Conservation (phyloP, 2,113 vertebrate species). For the Oncorhynchus keta region DNA sequence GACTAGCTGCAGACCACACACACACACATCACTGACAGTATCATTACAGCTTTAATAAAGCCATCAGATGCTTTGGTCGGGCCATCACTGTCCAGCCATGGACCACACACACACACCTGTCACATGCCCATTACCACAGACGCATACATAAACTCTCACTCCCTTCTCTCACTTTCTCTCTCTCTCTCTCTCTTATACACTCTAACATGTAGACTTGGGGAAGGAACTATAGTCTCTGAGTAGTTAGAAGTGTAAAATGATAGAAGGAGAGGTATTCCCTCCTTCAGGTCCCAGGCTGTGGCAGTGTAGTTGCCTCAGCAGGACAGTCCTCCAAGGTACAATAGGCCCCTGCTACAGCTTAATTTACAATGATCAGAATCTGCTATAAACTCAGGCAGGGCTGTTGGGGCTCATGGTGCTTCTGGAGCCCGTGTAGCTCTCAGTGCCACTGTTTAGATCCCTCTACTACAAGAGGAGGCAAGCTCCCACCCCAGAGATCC, state of each 20-base stretch:
- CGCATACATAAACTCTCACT: background rate
- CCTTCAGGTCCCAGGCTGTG: background rate
- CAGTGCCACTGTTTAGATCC: background rate
- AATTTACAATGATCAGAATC: background rate
- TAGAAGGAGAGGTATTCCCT: background rate
- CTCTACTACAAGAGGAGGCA: background rate
- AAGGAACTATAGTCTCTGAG: background rate
- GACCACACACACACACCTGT: background rate
- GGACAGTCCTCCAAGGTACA: background rate
- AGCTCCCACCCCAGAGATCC: too few relatives aligned
- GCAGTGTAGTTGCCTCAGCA: background rate
- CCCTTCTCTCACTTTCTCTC: background rate
- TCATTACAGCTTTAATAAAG: slow-evolving; percentile 21
- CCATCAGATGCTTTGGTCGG: slow-evolving; percentile 10
- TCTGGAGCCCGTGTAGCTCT: background rate
- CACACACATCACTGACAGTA: slow-evolving; percentile 8
- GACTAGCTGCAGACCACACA: background rate
- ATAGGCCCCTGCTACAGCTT: background rate
- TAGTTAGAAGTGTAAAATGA: background rate
- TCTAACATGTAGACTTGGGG: background rate
- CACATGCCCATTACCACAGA: background rate
- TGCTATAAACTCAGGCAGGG: background rate
- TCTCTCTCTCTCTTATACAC: background rate
- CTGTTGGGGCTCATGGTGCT: background rate
- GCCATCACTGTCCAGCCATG: background rate